These are phyloP conservation scores for Crambe crambe DNA, from an alignment of 37 sponge, comb jelly and placozoan species.

Conservation along the genomic window DNA sequence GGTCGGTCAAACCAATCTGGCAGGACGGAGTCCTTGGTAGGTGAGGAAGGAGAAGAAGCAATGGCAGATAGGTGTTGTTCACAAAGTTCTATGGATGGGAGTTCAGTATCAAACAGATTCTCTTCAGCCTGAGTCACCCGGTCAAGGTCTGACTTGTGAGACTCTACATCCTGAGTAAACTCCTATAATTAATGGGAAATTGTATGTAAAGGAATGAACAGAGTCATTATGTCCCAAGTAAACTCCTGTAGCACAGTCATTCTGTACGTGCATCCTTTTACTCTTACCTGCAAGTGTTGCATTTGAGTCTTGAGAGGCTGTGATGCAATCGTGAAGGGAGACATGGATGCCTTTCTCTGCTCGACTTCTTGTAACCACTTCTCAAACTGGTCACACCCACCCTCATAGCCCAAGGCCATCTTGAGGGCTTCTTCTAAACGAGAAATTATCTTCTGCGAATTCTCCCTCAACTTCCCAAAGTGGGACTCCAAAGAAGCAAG, in stretches of 20 bases:
- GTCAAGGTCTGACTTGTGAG: slow-evolving; percentile 12
- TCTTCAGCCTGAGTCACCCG: slow-evolving; percentile 36
- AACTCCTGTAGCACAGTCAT: too few species aligned
- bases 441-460: slow-evolving; percentile 29
- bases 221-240: neutral
- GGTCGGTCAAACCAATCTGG: slow-evolving; percentile 63
- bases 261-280: neutral
- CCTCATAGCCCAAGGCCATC: slow-evolving; percentile 49
- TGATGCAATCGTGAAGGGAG: slow-evolving; percentile 51
- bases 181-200: slow-evolving; percentile 6
- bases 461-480: slow-evolving; percentile 35
- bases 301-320: slow-evolving; percentile 55
- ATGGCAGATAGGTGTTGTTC: slow-evolving; percentile 9
- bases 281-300: slow-evolving; percentile 35
- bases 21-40: neutral
- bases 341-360: slow-evolving; percentile 3
- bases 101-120: slow-evolving; percentile 34
- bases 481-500: slow-evolving; percentile 27
- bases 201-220: neutral
- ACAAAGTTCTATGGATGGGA: slow-evolving; percentile 28
- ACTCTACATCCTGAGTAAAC: slow-evolving; percentile 39
- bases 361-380: slow-evolving; percentile 60
- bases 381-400: slow-evolving; percentile 22
- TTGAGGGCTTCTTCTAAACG: slow-evolving; percentile 44
- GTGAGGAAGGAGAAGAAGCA: neutral